A percentile compares a stretch with the other conserved stretches of the same genome.
phyloP scores from a whole-genome alignment of 2,888 invertebrate genomes.

The Dioctria linearis region DNA sequence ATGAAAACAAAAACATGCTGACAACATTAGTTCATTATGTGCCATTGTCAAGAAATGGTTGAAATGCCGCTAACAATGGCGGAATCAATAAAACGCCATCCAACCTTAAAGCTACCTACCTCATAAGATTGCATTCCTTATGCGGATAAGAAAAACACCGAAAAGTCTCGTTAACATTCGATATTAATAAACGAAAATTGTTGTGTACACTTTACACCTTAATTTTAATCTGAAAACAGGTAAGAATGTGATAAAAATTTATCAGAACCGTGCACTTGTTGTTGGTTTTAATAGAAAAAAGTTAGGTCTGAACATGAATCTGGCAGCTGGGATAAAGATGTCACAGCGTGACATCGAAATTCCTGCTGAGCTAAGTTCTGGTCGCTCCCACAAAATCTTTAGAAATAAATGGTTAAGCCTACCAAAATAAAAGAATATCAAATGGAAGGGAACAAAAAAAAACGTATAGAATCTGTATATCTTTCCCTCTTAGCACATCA shows the following conservation, averaged over 20 bases:
- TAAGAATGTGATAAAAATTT: slow-evolving; percentile 27
- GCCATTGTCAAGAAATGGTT: too few species aligned
- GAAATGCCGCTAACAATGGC: too few species aligned
- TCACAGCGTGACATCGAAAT: slow-evolving; percentile 57
- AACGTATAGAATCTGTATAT: not conserved
- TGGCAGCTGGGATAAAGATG: slow-evolving; percentile 56
- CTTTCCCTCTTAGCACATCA: slow-evolving; percentile 48
- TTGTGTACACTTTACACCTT: slow-evolving; percentile 59
- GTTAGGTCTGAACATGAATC: not conserved
- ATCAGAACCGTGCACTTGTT: not conserved
- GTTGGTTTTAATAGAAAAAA: slow-evolving; percentile 32
- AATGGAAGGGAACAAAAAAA: not conserved
- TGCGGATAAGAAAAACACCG: not conserved
- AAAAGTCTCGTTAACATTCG: slow-evolving; percentile 56
- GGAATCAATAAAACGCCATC: too few species aligned
- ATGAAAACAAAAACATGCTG: too few species aligned
- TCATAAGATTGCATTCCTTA: not conserved
- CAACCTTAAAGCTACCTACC: too few species aligned
- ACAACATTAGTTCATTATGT: too few species aligned
- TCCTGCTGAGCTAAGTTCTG: slow-evolving; percentile 56
- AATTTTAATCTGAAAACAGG: slow-evolving; percentile 58
- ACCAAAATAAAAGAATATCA: slow-evolving; percentile 2
- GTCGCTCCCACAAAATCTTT: slow-evolving; percentile 54
- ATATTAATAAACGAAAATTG: slow-evolving; percentile 58
- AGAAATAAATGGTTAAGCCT: not conserved